phyloP scores from a whole-genome alignment of 2,888 invertebrate species.

The Xanthia icteritia region DNA sequence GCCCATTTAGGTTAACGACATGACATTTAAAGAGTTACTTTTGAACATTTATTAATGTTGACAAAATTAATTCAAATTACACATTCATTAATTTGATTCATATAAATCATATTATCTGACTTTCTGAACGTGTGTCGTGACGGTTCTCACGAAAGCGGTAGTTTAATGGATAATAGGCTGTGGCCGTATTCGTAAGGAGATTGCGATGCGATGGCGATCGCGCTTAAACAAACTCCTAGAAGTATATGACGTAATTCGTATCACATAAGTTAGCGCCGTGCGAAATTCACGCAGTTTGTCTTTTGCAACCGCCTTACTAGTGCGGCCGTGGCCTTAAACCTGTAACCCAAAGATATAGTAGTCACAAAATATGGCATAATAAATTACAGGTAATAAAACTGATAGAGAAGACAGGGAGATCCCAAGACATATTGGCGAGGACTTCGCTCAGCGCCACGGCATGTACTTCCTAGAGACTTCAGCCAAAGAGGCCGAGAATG shows the following conservation, averaged over 20 bases:
- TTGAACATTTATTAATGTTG: slow-evolving; percentile 1
- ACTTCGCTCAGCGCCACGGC: slow-evolving; percentile 98
- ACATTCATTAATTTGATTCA: slow-evolving; percentile 9
- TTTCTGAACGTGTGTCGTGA: not conserved
- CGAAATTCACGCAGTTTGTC: not conserved
- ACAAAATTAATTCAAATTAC: too few relatives aligned
- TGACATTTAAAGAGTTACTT: slow-evolving; percentile 16
- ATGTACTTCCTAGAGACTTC: slow-evolving; percentile 99
- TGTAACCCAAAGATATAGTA: not conserved
- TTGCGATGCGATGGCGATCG: not conserved
- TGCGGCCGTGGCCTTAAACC: not conserved
- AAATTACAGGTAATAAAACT: slow-evolving; percentile 96
- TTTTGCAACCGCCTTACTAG: not conserved
- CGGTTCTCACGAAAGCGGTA: not conserved
- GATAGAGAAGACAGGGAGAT: slow-evolving; percentile 99
- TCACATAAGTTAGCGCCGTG: not conserved
- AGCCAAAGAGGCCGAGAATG: slow-evolving; percentile 99
- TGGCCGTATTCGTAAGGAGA: not conserved
- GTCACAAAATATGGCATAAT: not conserved
- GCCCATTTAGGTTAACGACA: slow-evolving; percentile 28
- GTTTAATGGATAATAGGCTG: not conserved
- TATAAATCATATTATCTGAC: slow-evolving; percentile 6
- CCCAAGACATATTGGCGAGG: slow-evolving; percentile 98
- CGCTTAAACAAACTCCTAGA: not conserved
- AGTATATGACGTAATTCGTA: not conserved